These are phyloP conservation scores for Lepidurus packardi DNA, from an alignment of 1,140 invertebrate species.

Conservation along the genomic window DNA sequence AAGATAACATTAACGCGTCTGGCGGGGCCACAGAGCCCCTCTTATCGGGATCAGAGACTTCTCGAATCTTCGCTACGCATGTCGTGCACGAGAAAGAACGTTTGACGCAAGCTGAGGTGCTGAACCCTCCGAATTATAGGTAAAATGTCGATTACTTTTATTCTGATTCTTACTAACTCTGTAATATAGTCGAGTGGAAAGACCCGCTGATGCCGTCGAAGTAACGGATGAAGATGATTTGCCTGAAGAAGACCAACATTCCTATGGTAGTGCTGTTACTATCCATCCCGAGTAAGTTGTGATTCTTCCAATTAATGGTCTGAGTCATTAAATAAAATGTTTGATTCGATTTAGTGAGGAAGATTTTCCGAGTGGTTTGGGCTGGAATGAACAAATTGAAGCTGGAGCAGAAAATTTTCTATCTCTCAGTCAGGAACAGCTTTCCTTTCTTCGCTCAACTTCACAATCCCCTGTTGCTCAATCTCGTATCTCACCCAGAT, in stretches of 20 bases:
- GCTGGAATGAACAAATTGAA: too few species aligned
- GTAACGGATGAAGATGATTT: neutral
- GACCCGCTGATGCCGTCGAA: neutral
- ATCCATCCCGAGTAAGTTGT: neutral
- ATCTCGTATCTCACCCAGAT: too few species aligned
- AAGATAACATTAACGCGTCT: neutral
- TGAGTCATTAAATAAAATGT: too few species aligned
- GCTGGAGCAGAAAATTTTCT: too few species aligned
- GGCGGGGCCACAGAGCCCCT: neutral
- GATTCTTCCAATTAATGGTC: too few species aligned
- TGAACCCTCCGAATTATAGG: neutral
- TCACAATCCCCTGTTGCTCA: too few species aligned
- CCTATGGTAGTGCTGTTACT: neutral
- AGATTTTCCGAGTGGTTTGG: too few species aligned
- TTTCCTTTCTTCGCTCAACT: too few species aligned
- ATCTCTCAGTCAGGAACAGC: too few species aligned
- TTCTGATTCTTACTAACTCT: neutral
- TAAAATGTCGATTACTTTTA: neutral
- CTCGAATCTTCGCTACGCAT: neutral
- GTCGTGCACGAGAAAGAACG: neutral
- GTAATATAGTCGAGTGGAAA: neutral
- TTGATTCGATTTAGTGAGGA: too few species aligned
- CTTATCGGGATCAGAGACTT: neutral
- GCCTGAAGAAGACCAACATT: neutral
- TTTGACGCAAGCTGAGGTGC: neutral